Conservation (phyloP, 2,888 invertebrate genomes). For the Apamea epomidion region DNA sequence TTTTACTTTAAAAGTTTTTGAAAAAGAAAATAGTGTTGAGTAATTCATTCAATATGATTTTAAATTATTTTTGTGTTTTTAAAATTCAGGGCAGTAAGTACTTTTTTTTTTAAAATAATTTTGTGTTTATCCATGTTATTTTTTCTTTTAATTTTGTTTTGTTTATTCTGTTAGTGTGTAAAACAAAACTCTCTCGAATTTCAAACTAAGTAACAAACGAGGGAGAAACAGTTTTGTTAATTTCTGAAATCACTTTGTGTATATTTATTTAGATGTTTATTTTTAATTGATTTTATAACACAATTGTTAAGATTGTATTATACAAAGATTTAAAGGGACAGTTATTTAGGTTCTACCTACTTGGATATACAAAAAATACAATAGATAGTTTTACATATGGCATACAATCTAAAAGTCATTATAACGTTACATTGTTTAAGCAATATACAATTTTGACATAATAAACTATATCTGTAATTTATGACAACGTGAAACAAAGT, state of each 20-base stretch:
- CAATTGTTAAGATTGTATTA: not conserved
- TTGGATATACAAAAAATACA: not conserved
- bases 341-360: not conserved
- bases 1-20: constrained; percentile 20
- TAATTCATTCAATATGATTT: constrained; percentile 29
- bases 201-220: not conserved
- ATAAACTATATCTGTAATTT: too few species aligned
- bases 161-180: not conserved
- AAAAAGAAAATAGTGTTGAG: constrained; percentile 22
- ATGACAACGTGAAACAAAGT: too few species aligned
- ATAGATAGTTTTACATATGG: not conserved
- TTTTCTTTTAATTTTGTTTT: not conserved
- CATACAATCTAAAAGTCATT: not conserved
- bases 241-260: not conserved
- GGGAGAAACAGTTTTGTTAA: not conserved
- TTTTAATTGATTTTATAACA: not conserved
- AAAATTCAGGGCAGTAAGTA: constrained; percentile 59
- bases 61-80: constrained; percentile 34
- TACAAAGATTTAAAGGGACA: not conserved
- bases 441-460: not conserved
- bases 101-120: constrained; percentile 18
- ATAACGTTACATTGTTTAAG: not conserved
- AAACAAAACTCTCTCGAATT: not conserved
- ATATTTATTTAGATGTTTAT: not conserved
- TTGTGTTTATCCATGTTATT: not conserved